A percentile compares a stretch with the other conserved stretches of the same genome.
Evolutionary conservation across 2,888 invertebrate species (phyloP).

Genomic region (Torymus auratus): DNA sequence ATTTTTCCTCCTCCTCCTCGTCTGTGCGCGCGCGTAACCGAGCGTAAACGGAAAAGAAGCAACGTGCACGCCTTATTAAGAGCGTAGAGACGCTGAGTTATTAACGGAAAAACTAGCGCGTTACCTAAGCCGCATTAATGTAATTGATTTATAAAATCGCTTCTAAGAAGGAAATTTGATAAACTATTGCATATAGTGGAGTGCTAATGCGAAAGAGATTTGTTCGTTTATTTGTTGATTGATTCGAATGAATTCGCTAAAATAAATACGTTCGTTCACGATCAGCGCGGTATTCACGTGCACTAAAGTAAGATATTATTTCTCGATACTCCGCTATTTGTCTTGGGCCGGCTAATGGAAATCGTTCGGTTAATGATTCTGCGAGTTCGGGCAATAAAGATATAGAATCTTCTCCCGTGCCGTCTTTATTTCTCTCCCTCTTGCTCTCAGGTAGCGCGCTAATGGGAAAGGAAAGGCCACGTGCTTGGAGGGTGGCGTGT

Average conservation of each 20-base stretch:
- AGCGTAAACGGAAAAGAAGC: constrained; percentile 41
- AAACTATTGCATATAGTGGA: constrained; percentile 4
- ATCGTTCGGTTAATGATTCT: constrained; percentile 46
- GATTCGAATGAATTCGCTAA: neutral
- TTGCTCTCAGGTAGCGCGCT: constrained; percentile 60
- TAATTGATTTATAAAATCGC: constrained; percentile 40
- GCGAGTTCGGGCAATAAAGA: constrained; percentile 38
- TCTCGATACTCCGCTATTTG: constrained; percentile 19
- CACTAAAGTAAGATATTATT: constrained; percentile 17
- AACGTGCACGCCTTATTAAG: constrained; percentile 36
- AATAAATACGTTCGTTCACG: neutral
- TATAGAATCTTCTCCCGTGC: constrained; percentile 19
- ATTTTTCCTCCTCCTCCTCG: constrained; percentile 40
- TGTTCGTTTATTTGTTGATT: constrained; percentile 2
- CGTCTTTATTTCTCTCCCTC: constrained; percentile 57
- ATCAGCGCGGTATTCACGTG: neutral
- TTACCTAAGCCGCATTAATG: constrained; percentile 2
- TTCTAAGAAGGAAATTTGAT: constrained; percentile 8
- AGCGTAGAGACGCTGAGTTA: constrained; percentile 32
- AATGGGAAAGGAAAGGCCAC: constrained; percentile 60
- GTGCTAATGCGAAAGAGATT: constrained; percentile 1
- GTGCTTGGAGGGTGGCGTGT: constrained; percentile 43
- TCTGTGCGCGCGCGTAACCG: constrained; percentile 29
- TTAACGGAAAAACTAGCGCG: constrained; percentile 46
- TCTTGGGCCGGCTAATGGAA: constrained; percentile 40